A percentile compares a stretch with the other conserved stretches of the same genome.
These are phyloP conservation scores for Phymanthus crucifer DNA, from an alignment of 92 coral and sea anemone species.

Conservation along the genomic window DNA sequence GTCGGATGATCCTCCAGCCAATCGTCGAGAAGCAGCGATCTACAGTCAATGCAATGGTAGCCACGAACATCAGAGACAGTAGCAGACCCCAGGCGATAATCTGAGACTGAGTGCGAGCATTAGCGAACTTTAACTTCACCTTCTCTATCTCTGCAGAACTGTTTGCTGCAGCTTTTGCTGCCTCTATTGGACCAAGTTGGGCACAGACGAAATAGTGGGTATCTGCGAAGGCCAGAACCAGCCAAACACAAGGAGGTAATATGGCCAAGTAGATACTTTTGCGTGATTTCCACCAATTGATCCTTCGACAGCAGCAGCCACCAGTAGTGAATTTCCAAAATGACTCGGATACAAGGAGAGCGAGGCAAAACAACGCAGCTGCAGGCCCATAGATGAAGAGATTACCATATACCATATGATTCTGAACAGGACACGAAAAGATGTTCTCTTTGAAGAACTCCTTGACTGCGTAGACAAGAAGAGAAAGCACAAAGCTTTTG, in stretches of 20 bases:
- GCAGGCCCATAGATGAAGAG: constrained; percentile 73
- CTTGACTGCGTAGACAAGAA: constrained; percentile 61
- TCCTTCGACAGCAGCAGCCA: constrained; percentile 38
- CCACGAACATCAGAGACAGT: constrained; percentile 38
- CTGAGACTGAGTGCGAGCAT: constrained; percentile 59
- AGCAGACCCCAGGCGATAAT: constrained; percentile 69
- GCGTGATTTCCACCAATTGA: constrained; percentile 61
- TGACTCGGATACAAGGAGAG: constrained; percentile 62
- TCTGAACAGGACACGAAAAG: constrained; percentile 65
- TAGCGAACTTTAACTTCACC: constrained; percentile 35
- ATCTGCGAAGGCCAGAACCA: constrained; percentile 67
- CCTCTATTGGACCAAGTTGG: constrained; percentile 57
- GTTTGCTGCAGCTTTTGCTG: constrained; percentile 50
- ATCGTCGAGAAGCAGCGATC: constrained; percentile 49
- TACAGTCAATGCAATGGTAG: constrained; percentile 59
- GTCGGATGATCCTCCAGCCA: constrained; percentile 41
- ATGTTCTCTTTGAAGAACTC: constrained; percentile 67
- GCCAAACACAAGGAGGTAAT: constrained; percentile 73
- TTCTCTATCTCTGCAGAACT: constrained; percentile 39
- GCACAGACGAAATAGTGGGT: constrained; percentile 73
- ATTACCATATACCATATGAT: constrained; percentile 51
- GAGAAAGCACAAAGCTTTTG: constrained; percentile 57
- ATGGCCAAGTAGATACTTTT: constrained; percentile 58
- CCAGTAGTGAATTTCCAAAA: constrained; percentile 80
- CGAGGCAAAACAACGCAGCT: constrained; percentile 63